These are phyloP conservation scores for Plecotus auritus DNA, from an alignment of 2,113 vertebrate genomes.

Conservation along the genomic window DNA sequence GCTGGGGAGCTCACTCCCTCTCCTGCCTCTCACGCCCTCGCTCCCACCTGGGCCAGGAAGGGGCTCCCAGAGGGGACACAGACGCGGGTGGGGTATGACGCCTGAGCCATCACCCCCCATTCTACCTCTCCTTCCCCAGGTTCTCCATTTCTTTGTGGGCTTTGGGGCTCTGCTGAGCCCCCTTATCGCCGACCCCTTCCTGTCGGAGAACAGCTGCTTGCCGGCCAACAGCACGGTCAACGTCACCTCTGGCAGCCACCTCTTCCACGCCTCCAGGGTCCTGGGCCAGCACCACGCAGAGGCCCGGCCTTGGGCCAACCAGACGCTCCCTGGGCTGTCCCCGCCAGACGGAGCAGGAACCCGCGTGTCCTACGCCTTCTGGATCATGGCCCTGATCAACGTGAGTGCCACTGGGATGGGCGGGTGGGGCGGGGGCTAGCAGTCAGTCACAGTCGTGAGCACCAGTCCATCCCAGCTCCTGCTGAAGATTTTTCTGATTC, in stretches of 20 bases:
- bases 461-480: background rate
- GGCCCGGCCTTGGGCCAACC: slow-evolving; percentile 73
- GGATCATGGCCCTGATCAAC: slow-evolving; percentile 98
- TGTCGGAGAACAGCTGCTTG: slow-evolving; percentile 91
- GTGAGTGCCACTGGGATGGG: slow-evolving; percentile 80
- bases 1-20: background rate
- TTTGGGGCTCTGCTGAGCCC: slow-evolving; percentile 94
- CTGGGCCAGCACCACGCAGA: slow-evolving; percentile 71
- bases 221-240: slow-evolving; percentile 86
- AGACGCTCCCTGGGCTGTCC: slow-evolving; percentile 80
- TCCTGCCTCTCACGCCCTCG: background rate
- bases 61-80: background rate
- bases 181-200: slow-evolving; percentile 94
- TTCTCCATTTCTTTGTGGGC: slow-evolving; percentile 94
- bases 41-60: background rate
- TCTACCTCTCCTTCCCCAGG: slow-evolving; percentile 75
- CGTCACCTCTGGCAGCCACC: slow-evolving; percentile 78
- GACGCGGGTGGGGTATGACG: background rate
- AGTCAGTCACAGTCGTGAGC: rapidly evolving
- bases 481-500: background rate
- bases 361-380: slow-evolving; percentile 93
- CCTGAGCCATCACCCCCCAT: background rate
- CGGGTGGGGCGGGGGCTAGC: background rate
- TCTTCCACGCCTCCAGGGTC: slow-evolving; percentile 82
- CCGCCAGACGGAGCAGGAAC: slow-evolving; percentile 82